Evolutionary conservation across 2,888 invertebrate genomes (phyloP).

Genomic region (Aporophyla lueneburgensis): DNA sequence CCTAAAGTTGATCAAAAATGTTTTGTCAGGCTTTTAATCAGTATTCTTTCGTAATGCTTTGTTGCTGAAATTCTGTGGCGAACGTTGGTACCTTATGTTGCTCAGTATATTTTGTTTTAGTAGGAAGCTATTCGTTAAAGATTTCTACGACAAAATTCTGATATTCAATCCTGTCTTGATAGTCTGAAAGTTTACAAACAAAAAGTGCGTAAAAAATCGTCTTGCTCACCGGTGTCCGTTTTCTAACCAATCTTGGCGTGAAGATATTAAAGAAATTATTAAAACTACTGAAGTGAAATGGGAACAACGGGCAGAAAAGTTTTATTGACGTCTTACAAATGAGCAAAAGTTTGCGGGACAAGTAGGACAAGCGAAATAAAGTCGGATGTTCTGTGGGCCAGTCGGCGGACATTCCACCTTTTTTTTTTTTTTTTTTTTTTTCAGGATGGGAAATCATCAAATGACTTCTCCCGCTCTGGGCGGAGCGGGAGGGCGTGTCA

Average conservation of each 20-base stretch:
- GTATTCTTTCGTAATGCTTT: constrained; percentile 47
- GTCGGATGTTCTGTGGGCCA: constrained; percentile 7
- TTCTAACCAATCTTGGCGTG: constrained; percentile 23
- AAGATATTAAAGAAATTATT: constrained; percentile 48
- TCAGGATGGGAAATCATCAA: too few relatives aligned
- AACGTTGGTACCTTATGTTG: neutral
- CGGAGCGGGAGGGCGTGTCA: too few relatives aligned
- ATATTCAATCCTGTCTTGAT: neutral
- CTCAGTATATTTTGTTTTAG: neutral
- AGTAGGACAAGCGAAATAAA: constrained; percentile 27
- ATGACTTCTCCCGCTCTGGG: too few relatives aligned
- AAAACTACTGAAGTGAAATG: constrained; percentile 48
- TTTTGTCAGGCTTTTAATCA: constrained; percentile 53
- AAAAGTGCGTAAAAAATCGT: constrained; percentile 9
- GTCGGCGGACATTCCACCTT: constrained; percentile 8
- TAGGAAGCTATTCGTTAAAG: neutral
- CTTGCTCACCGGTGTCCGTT: neutral
- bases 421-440: too few relatives aligned
- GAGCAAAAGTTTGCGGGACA: constrained; percentile 54
- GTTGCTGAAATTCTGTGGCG: constrained; percentile 30
- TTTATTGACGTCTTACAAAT: constrained; percentile 60
- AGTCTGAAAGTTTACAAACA: neutral
- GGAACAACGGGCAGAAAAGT: constrained; percentile 40
- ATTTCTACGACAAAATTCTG: neutral
- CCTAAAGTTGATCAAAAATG: constrained; percentile 59